Percentiles rank a stretch among this genome's conserved stretches.
phyloP scores from a whole-genome alignment of 1,140 invertebrate genomes.

The Homalodisca vitripennis region DNA sequence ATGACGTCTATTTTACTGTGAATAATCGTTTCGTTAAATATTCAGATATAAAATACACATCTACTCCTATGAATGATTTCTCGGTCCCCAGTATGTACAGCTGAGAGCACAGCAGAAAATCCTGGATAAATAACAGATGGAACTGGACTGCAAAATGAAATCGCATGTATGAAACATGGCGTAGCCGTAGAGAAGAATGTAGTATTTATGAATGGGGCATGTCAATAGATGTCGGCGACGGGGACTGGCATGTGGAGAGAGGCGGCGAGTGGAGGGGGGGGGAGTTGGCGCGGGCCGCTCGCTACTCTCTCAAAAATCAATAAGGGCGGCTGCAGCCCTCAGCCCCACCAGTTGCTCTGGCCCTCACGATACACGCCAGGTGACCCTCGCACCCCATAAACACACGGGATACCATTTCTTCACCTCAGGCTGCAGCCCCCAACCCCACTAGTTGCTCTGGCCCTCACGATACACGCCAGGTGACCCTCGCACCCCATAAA shows the following conservation, averaged over 20 bases:
- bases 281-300: background rate
- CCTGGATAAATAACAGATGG: no score
- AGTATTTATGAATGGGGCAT: slow-evolving; percentile 9
- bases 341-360: slow-evolving; percentile 4
- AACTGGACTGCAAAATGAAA: no score
- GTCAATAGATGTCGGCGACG: background rate
- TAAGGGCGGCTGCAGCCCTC: slow-evolving; percentile 3
- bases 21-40: no score
- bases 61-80: no score
- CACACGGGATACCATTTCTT: no score
- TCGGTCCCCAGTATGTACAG: no score
- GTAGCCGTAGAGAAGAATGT: background rate
- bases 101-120: no score
- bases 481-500: no score
- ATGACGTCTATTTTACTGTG: no score
- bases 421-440: background rate
- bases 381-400: background rate
- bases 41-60: no score
- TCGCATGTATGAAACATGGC: no score
- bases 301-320: slow-evolving; percentile 13
- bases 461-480: no score
- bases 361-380: background rate
- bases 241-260: background rate
- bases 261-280: background rate
- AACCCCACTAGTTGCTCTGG: background rate